Percentiles rank a stretch among this genome's conserved stretches.
phyloP scores from a whole-genome alignment of 2,888 invertebrate genomes.

The Leptothorax acervorum region DNA sequence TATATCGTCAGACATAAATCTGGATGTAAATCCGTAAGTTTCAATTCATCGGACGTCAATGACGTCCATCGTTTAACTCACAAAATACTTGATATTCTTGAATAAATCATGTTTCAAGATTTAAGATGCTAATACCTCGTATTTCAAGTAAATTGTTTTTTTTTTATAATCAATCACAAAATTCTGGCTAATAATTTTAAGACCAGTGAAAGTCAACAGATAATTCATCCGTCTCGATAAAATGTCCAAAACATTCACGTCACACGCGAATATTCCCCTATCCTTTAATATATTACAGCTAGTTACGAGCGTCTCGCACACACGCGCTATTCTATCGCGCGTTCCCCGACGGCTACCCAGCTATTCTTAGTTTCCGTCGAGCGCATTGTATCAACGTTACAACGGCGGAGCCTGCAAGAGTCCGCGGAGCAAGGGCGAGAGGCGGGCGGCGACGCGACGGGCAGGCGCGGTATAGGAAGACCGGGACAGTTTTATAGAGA shows the following conservation, averaged over 20 bases:
- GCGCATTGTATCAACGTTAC: slow-evolving; percentile 74
- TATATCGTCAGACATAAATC: slow-evolving; percentile 3
- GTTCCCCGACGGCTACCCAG: slow-evolving; percentile 60
- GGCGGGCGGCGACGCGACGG: slow-evolving; percentile 48
- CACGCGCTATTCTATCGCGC: slow-evolving; percentile 49
- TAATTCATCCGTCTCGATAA: background rate
- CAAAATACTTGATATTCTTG: background rate
- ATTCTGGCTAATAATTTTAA: background rate
- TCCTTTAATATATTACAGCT: background rate
- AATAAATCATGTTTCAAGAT: slow-evolving; percentile 2
- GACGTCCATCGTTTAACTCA: background rate
- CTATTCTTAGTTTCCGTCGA: slow-evolving; percentile 72
- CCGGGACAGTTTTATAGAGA: slow-evolving; percentile 84
- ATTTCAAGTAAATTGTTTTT: background rate
- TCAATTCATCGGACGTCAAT: slow-evolving; percentile 8
- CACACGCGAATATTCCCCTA: background rate
- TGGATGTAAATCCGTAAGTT: slow-evolving; percentile 14
- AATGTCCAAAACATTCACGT: background rate
- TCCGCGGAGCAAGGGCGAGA: slow-evolving; percentile 57
- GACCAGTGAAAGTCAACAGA: background rate
- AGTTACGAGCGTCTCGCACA: slow-evolving; percentile 10
- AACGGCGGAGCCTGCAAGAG: slow-evolving; percentile 54
- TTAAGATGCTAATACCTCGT: background rate
- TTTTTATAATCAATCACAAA: background rate
- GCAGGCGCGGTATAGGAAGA: slow-evolving; percentile 68